Conservation (phyloP, 2,888 invertebrate genomes). For the Isoperla grammatica region DNA sequence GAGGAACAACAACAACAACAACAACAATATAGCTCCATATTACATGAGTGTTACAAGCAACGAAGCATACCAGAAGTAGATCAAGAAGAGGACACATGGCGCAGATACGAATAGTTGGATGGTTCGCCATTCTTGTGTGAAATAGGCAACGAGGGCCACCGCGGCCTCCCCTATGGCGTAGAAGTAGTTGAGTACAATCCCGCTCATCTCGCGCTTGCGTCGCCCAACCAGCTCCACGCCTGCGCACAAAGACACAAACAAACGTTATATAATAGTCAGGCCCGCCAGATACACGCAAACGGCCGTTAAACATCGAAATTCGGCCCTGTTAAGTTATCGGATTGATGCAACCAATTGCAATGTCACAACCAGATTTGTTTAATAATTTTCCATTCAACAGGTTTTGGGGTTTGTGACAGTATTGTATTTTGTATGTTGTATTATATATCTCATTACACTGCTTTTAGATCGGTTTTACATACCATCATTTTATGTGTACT, state of each 20-base stretch:
- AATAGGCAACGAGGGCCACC: constrained; percentile 54
- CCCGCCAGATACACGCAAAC: no score
- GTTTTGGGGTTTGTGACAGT: background rate
- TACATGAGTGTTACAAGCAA: no score
- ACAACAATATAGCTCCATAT: no score
- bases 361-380: constrained; percentile 18
- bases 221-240: constrained; percentile 73
- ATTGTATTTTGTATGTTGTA: no score
- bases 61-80: constrained; percentile 52
- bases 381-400: constrained; percentile 8
- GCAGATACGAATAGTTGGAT: constrained; percentile 59
- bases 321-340: no score
- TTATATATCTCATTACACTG: background rate
- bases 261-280: no score
- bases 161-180: constrained; percentile 61
- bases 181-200: constrained; percentile 63
- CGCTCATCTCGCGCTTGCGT: constrained; percentile 63
- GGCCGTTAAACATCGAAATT: no score
- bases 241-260: constrained; percentile 42
- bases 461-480: no score
- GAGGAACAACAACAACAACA: no score
- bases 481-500: no score
- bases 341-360: no score
- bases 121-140: constrained; percentile 61
- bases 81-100: constrained; percentile 60